phyloP scores from a whole-genome alignment of 2,113 vertebrate genomes.

The Neodon shergylaensis region DNA sequence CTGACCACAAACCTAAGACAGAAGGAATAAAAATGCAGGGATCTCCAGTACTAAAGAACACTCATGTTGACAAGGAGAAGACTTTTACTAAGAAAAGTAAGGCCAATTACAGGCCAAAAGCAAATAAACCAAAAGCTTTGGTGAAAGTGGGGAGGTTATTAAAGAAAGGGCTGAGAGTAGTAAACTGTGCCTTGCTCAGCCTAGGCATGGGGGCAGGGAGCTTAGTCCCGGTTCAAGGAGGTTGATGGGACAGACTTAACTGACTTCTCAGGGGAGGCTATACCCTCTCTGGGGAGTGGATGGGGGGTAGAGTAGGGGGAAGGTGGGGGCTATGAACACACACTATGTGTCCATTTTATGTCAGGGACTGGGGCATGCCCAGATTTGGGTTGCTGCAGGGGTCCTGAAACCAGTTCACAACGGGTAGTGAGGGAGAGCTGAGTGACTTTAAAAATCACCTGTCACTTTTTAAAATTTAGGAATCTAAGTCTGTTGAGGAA shows the following conservation, averaged over 20 bases:
- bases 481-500: background rate
- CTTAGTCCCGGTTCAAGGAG: too few relatives aligned
- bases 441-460: background rate
- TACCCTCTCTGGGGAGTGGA: too few relatives aligned
- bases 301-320: too few relatives aligned
- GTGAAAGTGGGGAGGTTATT: accelerated
- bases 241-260: too few relatives aligned
- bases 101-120: too few relatives aligned
- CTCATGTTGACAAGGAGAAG: background rate
- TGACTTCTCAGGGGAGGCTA: too few relatives aligned
- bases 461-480: background rate
- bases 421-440: background rate
- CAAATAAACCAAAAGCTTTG: too few relatives aligned
- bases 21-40: background rate
- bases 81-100: background rate
- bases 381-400: background rate
- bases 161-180: too few relatives aligned
- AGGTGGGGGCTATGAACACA: background rate
- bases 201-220: too few relatives aligned
- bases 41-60: background rate
- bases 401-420: background rate
- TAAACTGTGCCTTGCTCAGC: background rate
- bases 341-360: background rate
- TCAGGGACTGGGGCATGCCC: background rate
- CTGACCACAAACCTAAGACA: background rate